These are phyloP conservation scores for Thermophis baileyi DNA, from an alignment of 2,113 vertebrate species.

Conservation along the genomic window DNA sequence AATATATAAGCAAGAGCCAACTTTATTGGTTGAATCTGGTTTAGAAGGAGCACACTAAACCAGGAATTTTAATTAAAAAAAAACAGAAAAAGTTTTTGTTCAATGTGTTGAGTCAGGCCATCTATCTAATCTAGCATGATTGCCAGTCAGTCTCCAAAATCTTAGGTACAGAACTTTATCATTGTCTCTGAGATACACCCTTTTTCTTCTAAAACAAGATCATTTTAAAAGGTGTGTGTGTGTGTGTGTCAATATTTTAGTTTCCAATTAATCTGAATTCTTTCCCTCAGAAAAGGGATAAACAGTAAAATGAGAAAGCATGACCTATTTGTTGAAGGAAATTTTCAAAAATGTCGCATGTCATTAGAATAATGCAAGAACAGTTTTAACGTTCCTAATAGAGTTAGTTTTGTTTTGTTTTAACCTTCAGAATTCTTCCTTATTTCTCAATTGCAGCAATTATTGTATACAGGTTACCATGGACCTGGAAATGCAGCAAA, in stretches of 20 bases:
- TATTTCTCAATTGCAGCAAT: constrained; percentile 65
- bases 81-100: background rate
- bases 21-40: background rate
- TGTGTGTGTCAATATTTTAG: background rate
- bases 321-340: background rate
- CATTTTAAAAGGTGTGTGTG: background rate
- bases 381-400: background rate
- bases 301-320: background rate
- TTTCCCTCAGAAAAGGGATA: background rate
- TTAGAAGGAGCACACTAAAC: background rate
- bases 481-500: constrained; percentile 95
- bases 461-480: constrained; percentile 88
- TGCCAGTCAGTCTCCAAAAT: background rate
- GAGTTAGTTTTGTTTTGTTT: background rate
- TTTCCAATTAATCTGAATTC: background rate
- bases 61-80: background rate
- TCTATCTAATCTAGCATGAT: background rate
- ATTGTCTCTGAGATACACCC: background rate
- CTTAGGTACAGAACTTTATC: background rate
- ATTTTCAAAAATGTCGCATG: background rate
- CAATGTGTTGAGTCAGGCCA: background rate
- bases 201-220: background rate
- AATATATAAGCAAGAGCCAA: background rate
- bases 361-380: background rate
- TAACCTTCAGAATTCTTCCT: constrained; percentile 3